Evolutionary conservation across 1,140 invertebrate species (phyloP), one percentile per base, ranked within the genome.

Genomic region (Onthophagus taurus): DNA sequence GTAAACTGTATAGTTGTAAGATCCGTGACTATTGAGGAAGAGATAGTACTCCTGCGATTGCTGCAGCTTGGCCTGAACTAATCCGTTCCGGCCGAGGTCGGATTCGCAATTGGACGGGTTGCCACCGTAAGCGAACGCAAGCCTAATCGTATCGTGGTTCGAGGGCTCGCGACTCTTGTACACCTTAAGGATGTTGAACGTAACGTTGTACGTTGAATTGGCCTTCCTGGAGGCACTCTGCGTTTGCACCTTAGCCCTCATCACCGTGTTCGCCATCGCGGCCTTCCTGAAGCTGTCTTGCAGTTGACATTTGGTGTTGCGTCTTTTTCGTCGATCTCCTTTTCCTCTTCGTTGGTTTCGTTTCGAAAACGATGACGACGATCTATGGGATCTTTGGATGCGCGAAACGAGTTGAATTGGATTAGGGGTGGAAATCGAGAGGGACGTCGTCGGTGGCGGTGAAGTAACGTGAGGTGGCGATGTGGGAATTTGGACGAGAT

Each of bases 261-360:
- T 50, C 2, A 64, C 59, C 16, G 54, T 54, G 26, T 59, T 39
- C 1, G 61, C 60, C 7, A 53, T 33, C 41, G 48, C 58, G 2
- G 57, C 57, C 42, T 61, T 64, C 35, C 46, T 39, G 8, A 53
- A 52, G 23, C 55, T 45, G 46, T 64, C 53, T 35, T 59, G 52
- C 19, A 44, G 33, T 42, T 54, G 54, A 42, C 56, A 54, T 12
- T 44, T 33, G 30, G 24, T 44, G 12, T 48, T 35, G 33, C 13
- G 19, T 13, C 30, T 52, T 20, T 38, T 48, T 9, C 41, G 14
- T 41, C 30, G 21, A 8, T 39, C 23, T 35, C 20, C 16, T 29
- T 30, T 17, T 23, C 23, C 29, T 34, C 43, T 29, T 13, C 18
- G 29, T 24, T 24, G 31, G 31, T 41, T 45, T 50, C 12, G 23